These are phyloP conservation scores for Ameiurus melas DNA, from an alignment of 2,113 vertebrate genomes.

Conservation along the genomic window DNA sequence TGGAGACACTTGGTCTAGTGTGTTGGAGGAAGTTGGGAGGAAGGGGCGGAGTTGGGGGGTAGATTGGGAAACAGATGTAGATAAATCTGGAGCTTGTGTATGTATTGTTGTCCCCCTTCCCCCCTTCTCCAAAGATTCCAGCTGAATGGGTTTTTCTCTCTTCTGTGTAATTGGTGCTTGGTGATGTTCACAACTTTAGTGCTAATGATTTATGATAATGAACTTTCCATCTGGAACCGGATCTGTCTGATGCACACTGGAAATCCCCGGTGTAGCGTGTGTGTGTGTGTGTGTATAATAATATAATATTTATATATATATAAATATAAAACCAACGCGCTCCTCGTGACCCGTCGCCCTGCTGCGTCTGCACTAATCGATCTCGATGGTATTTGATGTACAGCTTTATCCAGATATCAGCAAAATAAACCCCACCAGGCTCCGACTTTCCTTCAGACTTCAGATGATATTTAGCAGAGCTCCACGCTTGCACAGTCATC, in stretches of 20 bases:
- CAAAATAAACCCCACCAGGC: neutral
- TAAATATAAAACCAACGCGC: no score
- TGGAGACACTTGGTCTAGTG: no score
- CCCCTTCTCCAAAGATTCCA: neutral
- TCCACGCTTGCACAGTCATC: neutral
- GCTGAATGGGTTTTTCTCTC: neutral
- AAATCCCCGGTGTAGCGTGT: neutral
- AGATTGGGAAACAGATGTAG: no score
- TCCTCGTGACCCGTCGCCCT: neutral
- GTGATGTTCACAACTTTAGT: slow-evolving; percentile 11
- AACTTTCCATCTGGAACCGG: slow-evolving; percentile 15
- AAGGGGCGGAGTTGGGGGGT: no score
- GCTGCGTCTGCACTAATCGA: neutral
- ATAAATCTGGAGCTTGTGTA: neutral
- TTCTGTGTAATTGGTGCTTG: neutral
- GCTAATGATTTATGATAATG: slow-evolving; percentile 33
- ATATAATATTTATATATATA: no score
- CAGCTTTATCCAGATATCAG: neutral
- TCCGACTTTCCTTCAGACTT: neutral
- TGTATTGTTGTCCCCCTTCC: no score
- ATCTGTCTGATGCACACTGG: neutral
- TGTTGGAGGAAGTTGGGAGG: no score
- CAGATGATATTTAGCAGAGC: neutral
- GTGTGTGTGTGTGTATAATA: neutral
- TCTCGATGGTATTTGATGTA: neutral